Conservation (phyloP, 2,797 vertebrate species). For the Etheostoma perlongum region DNA sequence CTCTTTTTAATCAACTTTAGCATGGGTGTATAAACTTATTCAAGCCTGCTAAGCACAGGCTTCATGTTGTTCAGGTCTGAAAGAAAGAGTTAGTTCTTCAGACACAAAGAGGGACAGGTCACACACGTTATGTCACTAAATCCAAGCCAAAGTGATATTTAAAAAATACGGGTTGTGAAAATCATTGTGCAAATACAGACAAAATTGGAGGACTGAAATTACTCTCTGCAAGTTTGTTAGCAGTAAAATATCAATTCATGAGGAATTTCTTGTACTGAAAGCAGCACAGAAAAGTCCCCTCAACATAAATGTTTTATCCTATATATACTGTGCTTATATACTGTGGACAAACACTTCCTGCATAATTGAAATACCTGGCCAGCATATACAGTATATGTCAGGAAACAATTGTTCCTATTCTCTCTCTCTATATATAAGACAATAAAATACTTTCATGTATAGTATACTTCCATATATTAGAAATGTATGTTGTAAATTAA, state of each 20-base stretch:
- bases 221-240: not conserved
- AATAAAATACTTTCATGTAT: not conserved
- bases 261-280: not conserved
- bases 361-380: not conserved
- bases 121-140: not conserved
- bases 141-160: not conserved
- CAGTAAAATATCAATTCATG: not conserved
- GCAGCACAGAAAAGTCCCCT: constrained; percentile 1
- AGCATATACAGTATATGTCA: not conserved
- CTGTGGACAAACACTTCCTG: not conserved
- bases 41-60: too few species aligned
- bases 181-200: not conserved
- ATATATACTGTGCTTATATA: not conserved
- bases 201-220: not conserved
- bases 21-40: too few species aligned
- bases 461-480: too few species aligned
- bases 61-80: too few species aligned
- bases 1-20: too few species aligned
- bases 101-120: constrained; percentile 1
- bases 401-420: not conserved
- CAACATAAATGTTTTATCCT: not conserved
- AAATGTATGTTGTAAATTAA: not conserved
- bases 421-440: too few species aligned
- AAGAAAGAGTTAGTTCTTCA: not conserved
- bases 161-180: not conserved